Conservation (phyloP, 2,113 vertebrate species). For the Thinocorus orbignyianus region DNA sequence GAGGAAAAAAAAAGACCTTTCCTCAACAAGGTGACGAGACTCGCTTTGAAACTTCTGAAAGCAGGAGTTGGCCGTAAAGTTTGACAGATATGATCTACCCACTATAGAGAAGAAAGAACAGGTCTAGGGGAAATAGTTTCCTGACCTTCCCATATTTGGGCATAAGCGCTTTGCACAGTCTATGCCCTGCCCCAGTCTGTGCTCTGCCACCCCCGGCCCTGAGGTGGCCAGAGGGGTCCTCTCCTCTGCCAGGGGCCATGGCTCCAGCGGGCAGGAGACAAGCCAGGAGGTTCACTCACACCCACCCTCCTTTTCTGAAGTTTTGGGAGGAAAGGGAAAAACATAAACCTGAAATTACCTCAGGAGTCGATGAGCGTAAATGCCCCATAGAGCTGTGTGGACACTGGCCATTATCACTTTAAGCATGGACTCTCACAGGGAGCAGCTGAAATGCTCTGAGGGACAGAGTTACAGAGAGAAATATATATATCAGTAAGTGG, state of each 20-base stretch:
- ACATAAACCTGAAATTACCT: not conserved
- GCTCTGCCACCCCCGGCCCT: too few species aligned
- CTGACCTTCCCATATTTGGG: not conserved
- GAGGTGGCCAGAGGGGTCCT: fast-evolving
- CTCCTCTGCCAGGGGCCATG: not conserved
- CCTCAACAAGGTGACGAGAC: fast-evolving
- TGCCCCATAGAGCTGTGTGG: fast-evolving
- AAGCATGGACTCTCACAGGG: not conserved
- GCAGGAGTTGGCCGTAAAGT: not conserved
- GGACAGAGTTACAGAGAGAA: not conserved
- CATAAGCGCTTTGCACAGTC: fast-evolving
- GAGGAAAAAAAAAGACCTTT: not conserved
- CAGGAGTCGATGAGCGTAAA: not conserved
- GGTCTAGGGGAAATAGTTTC: not conserved
- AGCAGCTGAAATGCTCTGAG: not conserved
- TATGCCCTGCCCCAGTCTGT: fast-evolving
- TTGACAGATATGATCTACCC: not conserved
- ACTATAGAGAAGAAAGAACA: not conserved
- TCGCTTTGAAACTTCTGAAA: not conserved
- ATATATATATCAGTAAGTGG: fast-evolving
- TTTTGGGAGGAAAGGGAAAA: not conserved
- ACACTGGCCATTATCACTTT: fast-evolving
- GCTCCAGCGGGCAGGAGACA: fast-evolving
- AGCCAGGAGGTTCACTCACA: fast-evolving
- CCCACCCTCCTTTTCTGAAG: not conserved